Evolutionary conservation across 2,113 vertebrate species (phyloP), one percentile per base, ranked within the genome.

Genomic region (Odontesthes bonariensis): DNA sequence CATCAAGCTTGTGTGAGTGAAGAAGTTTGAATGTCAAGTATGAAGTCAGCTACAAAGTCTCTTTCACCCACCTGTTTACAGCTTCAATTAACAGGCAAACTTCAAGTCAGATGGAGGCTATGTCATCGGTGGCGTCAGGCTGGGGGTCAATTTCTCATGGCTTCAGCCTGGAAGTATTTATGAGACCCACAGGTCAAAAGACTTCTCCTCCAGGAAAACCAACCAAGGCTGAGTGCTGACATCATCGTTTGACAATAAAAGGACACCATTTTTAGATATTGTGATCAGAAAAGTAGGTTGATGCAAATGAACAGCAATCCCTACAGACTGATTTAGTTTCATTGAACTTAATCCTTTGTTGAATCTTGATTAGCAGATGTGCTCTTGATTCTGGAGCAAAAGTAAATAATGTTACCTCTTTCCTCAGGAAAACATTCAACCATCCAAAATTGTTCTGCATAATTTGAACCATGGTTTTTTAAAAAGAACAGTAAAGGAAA

Each of bases 71-170:
- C 81, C 81, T 87, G 85, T 89, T 91, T 88, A 86, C 77, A 52
- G 22, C 66, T 76, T 91, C 86, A 92, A 93, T 93, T 94, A 92
- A 82, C 92, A 91, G 83, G 79, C 89, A 92, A 88, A 88, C 85
- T 33, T 40, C 8, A 91, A 79, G 77, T 82, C 82, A 82, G 76
- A 85, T 85, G 78, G 85, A 77, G 75, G 49, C 57, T 77, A 81
- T 55, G 86, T 81, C 85, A 83, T 75, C 73, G 19, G 40, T 66
- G 0, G 10, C 47, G 56, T 66, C 60, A 55, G 64, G 74, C 46
- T 49, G 73, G 80, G 65, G 85, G 69, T 82, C 64, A 58, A 60
- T 6, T 46, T 69, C 72, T 63, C 56, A 84, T 65, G 31, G 83
- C 72, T 77, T 85, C 73, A 69, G 74, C 65, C 59, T 62, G 71